phyloP scores from a whole-genome alignment of 2,888 invertebrate genomes.

The Candidula unifasciata region DNA sequence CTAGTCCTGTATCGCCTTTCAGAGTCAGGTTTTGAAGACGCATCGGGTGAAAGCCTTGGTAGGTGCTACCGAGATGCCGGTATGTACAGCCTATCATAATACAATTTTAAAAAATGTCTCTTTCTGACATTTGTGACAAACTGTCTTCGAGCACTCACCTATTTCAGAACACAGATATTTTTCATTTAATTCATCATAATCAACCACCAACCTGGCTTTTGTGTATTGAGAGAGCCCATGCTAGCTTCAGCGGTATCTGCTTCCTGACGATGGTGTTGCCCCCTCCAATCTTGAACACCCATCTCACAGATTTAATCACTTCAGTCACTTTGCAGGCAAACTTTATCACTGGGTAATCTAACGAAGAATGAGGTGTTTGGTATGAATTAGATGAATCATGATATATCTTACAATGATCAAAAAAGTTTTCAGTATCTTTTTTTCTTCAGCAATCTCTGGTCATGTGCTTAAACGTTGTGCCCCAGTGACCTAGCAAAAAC shows the following conservation, averaged over 20 bases:
- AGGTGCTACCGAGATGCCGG: no score
- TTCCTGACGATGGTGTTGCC: constrained; percentile 81
- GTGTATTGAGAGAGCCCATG: constrained; percentile 98
- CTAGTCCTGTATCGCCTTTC: no score
- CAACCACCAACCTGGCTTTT: constrained; percentile 84
- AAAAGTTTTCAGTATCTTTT: not conserved
- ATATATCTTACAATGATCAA: not conserved
- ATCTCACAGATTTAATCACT: constrained; percentile 87
- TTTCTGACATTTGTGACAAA: no score
- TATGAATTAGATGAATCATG: not conserved
- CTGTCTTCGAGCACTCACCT: no score
- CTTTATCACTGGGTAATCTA: constrained; percentile 80
- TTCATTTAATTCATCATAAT: no score
- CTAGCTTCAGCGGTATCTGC: constrained; percentile 92
- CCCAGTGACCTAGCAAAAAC: no score
- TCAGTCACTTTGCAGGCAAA: constrained; percentile 83
- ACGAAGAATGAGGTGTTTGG: not conserved
- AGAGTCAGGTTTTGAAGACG: no score
- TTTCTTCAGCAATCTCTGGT: not conserved
- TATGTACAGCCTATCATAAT: no score
- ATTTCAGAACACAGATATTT: no score
- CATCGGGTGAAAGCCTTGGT: no score
- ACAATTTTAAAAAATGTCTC: no score
- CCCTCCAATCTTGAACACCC: constrained; percentile 84
- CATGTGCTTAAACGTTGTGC: no score